Evolutionary conservation across 2,113 vertebrate genomes (phyloP).

Genomic region (Lophochroa leadbeateri): DNA sequence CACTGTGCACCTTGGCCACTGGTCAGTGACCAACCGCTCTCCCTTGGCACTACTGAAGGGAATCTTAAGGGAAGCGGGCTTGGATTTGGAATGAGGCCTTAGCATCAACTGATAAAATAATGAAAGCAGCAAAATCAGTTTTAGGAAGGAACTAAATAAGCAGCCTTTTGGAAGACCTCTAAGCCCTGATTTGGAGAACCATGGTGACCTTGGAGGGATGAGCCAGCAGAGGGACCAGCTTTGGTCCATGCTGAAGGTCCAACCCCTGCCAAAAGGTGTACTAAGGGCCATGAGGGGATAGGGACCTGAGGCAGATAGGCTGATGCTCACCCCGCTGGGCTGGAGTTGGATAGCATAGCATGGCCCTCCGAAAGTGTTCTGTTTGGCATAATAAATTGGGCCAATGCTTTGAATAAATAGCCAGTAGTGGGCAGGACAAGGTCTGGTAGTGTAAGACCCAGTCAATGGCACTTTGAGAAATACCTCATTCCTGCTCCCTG

Average conservation of each 20-base stretch:
- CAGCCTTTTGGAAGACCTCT: background rate
- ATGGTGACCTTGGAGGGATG: background rate
- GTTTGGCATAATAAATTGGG: background rate
- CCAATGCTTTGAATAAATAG: background rate
- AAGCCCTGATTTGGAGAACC: background rate
- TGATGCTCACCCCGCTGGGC: background rate
- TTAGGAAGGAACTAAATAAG: background rate
- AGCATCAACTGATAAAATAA: background rate
- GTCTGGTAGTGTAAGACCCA: background rate
- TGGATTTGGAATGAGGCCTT: background rate
- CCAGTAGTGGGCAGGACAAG: rapidly evolving
- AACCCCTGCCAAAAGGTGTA: background rate
- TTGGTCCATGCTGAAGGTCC: background rate
- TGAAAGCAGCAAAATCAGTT: background rate
- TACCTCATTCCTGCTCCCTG: background rate
- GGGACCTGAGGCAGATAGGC: background rate
- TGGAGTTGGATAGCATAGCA: background rate
- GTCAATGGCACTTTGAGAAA: background rate
- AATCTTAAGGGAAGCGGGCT: background rate
- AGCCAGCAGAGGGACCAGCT: background rate
- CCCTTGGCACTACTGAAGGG: background rate
- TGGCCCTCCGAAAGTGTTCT: background rate
- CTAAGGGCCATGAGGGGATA: background rate
- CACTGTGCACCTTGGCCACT: background rate
- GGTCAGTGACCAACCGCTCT: background rate